Percentiles rank a stretch among this genome's conserved stretches.
phyloP scores from a whole-genome alignment of 2,113 vertebrate species.

The Semnopithecus entellus region DNA sequence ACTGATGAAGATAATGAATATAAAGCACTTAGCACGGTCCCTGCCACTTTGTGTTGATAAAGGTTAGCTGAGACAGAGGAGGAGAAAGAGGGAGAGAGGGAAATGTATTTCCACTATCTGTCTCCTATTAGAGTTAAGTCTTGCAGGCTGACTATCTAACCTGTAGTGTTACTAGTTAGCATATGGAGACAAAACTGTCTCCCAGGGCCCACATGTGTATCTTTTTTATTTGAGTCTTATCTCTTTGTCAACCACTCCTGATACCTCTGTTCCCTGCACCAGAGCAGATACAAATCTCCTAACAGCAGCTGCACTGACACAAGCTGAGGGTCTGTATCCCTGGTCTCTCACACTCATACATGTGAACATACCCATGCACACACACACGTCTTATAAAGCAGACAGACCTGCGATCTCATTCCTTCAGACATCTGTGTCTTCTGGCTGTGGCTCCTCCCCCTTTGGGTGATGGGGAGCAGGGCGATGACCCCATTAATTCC shows the following conservation, averaged over 20 bases:
- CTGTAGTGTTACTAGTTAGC: background rate
- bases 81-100: background rate
- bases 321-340: background rate
- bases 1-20: background rate
- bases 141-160: background rate
- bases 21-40: background rate
- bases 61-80: background rate
- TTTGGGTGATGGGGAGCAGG: background rate
- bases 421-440: slow-evolving; percentile 54
- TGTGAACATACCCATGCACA: background rate
- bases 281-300: background rate
- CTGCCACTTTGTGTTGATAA: background rate
- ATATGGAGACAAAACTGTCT: background rate
- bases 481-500: slow-evolving; percentile 65
- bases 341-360: fast-evolving
- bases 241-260: background rate
- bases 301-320: background rate
- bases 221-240: background rate
- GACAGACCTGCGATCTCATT: slow-evolving; percentile 21
- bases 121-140: background rate
- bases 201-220: background rate
- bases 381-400: background rate
- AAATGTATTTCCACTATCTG: background rate
- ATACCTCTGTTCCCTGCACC: background rate
- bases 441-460: background rate